Percentiles rank a stretch among this genome's conserved stretches.
Conservation (phyloP, 2,797 vertebrate genomes). For the Merluccius polli region DNA sequence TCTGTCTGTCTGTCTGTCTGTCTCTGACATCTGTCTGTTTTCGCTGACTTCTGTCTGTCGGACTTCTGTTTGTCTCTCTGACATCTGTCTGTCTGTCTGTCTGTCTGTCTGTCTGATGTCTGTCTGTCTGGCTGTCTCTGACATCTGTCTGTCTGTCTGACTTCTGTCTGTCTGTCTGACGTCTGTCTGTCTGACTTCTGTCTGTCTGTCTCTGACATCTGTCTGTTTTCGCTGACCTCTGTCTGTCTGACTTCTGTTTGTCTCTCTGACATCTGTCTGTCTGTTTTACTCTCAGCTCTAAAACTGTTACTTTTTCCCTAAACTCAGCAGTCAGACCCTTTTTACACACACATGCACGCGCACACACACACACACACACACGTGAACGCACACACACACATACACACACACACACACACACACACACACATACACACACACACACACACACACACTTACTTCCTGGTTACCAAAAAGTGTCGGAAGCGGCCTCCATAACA, state of each 20-base stretch:
- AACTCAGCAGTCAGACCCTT: slow-evolving; percentile 38
- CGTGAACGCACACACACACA: slow-evolving; percentile 10
- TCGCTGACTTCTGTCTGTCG: not conserved
- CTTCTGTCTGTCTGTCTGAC: not conserved
- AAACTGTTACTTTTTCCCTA: not conserved
- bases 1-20: not conserved
- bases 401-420: slow-evolving; percentile 5
- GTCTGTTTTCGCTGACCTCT: not conserved
- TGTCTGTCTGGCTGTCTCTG: not conserved
- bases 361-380: slow-evolving; percentile 14
- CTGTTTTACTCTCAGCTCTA: not conserved
- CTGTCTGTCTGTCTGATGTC: not conserved
- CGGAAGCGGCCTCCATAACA: slow-evolving; percentile 48
- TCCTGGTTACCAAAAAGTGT: slow-evolving; percentile 59
- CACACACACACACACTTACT: slow-evolving; percentile 51
- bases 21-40: not conserved
- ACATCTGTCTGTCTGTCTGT: not conserved
- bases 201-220: too few species aligned
- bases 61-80: too few species aligned
- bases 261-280: not conserved
- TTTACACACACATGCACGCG: slow-evolving; percentile 11
- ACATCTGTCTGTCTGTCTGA: slow-evolving; percentile 1
- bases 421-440: slow-evolving; percentile 8
- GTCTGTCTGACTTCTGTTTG: slow-evolving; percentile 10
- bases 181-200: too few species aligned